Base-by-base conservation (phyloP, 2,888 invertebrate genomes). In the Chloroclystis v-ata region DNA sequence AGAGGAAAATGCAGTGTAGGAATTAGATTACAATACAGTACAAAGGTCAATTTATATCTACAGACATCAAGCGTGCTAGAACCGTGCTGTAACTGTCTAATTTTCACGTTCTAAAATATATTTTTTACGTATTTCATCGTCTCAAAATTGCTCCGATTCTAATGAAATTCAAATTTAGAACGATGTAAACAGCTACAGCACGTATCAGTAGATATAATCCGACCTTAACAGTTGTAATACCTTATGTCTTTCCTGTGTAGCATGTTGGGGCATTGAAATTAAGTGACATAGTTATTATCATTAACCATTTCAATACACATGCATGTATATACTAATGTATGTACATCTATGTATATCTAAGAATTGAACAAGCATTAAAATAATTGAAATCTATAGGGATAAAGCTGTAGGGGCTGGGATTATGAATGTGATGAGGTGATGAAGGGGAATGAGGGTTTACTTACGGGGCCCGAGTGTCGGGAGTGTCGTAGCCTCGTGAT, bases 401-500 rank as follows among this genome's bases (percentile, higher is more conserved):
- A 63, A 82, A 83, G 83, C 82, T 69, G 75, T 63, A 65, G 53
- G 67, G 77, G 76, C 67, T 64, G 52, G 67, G 67, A 54, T 61
- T 60, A 55, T 59, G 49, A 47, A 53, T n/a, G 30, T 51, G 49
- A 56, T 57, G 56, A 28, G 33, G 28, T 28, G 30, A 20, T 30
- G 32, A 32, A 32, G 37, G 51, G 38, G 49, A 45, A 45, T 45
- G 50, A 50, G 11, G 24, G 7, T 16, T 10, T 74, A 86, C 86
- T 85, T 75, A 86, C 86, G 71, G 83, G 67, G 43, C 75, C 61
- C 39, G 78, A 63, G 66, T 78, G 86, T 55, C 86, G 73, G 14
- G 84, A 85, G 60, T 85, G 86, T 49, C 76, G 65, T 77, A 85
- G 76, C 65, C 85, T 77, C 29, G 85, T 84, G 50, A 85, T 73